Conservation (phyloP, 2,797 vertebrate species). For the Podargus strigoides region DNA sequence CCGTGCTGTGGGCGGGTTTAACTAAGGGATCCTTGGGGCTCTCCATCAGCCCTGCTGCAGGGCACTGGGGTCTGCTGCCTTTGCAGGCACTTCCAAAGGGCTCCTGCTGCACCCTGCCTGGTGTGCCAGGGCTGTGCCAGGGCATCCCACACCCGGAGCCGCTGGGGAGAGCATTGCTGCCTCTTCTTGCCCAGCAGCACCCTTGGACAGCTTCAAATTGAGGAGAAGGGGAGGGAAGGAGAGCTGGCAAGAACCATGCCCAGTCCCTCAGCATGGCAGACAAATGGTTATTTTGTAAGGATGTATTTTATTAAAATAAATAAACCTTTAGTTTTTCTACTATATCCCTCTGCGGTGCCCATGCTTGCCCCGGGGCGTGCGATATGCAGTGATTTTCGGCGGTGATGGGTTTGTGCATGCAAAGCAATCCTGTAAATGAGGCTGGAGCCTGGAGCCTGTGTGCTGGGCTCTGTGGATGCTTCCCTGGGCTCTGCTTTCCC, state of each 20-base stretch:
- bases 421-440: neutral
- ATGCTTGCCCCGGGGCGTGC: accelerated
- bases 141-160: neutral
- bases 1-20: neutral
- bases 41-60: neutral
- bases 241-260: neutral
- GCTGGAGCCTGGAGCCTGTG: neutral
- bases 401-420: neutral
- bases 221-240: neutral
- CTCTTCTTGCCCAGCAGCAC: neutral
- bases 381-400: neutral
- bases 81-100: neutral
- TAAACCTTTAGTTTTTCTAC: constrained; percentile 68
- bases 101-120: neutral
- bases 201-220: neutral
- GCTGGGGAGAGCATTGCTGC: neutral
- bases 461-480: neutral
- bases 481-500: neutral
- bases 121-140: accelerated
- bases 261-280: neutral
- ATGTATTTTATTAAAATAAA: constrained; percentile 45
- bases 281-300: constrained; percentile 22
- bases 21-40: neutral
- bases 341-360: neutral
- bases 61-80: neutral